Conservation (phyloP, 2,797 vertebrate genomes). For the Catostomus latipinnis region DNA sequence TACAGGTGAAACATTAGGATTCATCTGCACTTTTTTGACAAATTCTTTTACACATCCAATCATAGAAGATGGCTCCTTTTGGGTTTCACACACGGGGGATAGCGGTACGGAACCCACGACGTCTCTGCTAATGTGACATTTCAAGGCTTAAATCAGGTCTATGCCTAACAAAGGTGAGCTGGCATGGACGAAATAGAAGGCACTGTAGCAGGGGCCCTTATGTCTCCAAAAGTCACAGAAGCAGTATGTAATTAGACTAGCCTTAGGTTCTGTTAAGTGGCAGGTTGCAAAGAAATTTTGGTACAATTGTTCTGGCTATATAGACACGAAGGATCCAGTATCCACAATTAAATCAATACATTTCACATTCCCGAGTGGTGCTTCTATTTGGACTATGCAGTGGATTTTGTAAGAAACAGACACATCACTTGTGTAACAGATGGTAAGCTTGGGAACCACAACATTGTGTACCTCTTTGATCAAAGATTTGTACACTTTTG, state of each 20-base stretch:
- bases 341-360: background rate
- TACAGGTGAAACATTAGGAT: background rate
- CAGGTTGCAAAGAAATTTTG: background rate
- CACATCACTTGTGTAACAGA: background rate
- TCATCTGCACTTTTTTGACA: background rate
- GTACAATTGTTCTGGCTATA: background rate
- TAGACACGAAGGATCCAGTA: background rate
- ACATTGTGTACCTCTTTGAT: background rate
- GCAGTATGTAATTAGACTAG: background rate
- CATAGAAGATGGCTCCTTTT: too few species aligned
- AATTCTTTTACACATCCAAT: background rate
- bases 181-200: background rate
- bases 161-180: background rate
- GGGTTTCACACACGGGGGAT: too few species aligned
- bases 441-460: background rate
- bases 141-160: background rate
- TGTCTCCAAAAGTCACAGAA: too few species aligned
- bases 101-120: too few species aligned
- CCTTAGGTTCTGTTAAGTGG: too few species aligned
- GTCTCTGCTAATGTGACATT: too few species aligned
- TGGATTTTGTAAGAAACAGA: background rate
- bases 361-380: background rate
- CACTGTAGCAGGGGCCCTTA: background rate
- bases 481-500: background rate
- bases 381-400: background rate